Percentiles rank a stretch among this genome's conserved stretches.
Evolutionary conservation across 1,140 invertebrate genomes (phyloP).

Genomic region (Hetaerina americana): DNA sequence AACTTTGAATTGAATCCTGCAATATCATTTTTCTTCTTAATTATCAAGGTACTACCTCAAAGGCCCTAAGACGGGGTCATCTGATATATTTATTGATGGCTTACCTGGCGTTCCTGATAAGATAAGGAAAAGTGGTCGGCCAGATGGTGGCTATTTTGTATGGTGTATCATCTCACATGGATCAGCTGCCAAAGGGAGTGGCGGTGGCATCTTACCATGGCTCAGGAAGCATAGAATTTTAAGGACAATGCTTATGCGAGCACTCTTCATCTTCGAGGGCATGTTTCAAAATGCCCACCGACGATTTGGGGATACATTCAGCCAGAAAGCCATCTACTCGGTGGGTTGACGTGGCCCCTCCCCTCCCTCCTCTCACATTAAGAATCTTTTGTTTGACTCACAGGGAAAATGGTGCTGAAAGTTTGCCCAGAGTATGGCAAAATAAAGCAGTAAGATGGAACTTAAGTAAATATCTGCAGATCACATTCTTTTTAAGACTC

Average conservation of each 20-base stretch:
- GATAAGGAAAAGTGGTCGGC: conserved; percentile 24
- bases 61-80: conserved; percentile 53
- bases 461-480: too few relatives aligned
- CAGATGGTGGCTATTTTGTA: neutral
- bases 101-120: conserved; percentile 73
- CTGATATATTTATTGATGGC: conserved; percentile 59
- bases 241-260: neutral
- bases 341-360: neutral
- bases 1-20: too few relatives aligned
- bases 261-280: neutral
- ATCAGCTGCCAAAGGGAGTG: neutral
- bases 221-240: neutral
- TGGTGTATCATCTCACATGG: neutral
- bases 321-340: neutral
- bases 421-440: too few relatives aligned
- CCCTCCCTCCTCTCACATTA: too few relatives aligned
- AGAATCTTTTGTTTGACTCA: too few relatives aligned
- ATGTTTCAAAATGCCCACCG: neutral
- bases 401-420: too few relatives aligned
- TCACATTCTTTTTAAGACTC: too few relatives aligned
- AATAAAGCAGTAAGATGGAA: too few relatives aligned
- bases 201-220: neutral
- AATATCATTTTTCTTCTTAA: too few relatives aligned
- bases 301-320: neutral
- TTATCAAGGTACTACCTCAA: conserved; percentile 61